A percentile compares a stretch with the other conserved stretches of the same genome.
phyloP scores from a whole-genome alignment of 2,113 vertebrate species.

The Pterocles gutturalis region DNA sequence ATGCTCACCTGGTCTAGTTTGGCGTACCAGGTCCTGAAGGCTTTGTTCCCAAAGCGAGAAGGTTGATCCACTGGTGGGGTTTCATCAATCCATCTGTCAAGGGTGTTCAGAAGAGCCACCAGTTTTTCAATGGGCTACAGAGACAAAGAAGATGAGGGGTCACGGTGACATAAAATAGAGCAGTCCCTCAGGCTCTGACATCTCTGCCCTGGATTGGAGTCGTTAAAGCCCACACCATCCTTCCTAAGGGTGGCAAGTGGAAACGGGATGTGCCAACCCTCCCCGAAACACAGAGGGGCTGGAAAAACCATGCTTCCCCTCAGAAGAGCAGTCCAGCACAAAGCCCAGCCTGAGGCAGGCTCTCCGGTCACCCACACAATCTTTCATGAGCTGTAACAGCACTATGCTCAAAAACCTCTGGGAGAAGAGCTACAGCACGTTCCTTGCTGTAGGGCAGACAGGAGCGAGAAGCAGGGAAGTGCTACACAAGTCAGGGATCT shows the following conservation, averaged over 20 bases:
- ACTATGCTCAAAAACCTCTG: background rate
- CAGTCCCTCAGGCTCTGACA: background rate
- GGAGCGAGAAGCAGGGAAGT: background rate
- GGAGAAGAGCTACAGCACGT: background rate
- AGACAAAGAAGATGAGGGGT: background rate
- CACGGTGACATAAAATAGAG: background rate
- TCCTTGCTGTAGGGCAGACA: background rate
- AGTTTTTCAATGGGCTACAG: conserved; percentile 89
- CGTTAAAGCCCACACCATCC: background rate
- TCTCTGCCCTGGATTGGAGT: background rate
- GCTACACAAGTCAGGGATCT: background rate
- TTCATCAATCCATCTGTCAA: conserved; percentile 97
- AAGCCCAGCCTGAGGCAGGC: background rate
- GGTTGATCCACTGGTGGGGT: conserved; percentile 94
- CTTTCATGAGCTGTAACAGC: background rate
- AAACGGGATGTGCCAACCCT: background rate
- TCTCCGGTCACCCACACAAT: background rate
- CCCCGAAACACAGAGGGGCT: background rate
- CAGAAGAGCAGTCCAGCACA: background rate
- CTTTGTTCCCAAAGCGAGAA: conserved; percentile 97
- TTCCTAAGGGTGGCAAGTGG: background rate
- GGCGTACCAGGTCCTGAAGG: conserved; percentile 93
- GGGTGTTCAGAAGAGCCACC: conserved; percentile 85
- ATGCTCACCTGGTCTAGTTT: conserved; percentile 89
- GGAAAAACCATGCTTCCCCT: background rate